Percentiles rank a stretch among this genome's conserved stretches.
Evolutionary conservation across 2,797 vertebrate genomes (phyloP).

Genomic region (Falco berigora): DNA sequence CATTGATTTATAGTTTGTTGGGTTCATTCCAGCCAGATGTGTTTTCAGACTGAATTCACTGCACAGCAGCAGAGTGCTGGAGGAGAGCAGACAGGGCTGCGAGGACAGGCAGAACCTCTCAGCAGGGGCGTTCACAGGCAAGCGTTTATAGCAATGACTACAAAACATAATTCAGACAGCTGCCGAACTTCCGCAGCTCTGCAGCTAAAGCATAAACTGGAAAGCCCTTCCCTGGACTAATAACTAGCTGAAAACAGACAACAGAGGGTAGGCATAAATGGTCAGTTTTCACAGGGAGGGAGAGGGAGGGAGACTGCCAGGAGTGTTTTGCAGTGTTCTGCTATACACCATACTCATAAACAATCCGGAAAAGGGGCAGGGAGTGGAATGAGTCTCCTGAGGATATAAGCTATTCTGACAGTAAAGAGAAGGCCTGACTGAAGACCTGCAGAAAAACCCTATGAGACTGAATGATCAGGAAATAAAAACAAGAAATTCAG

Average conservation of each 20-base stretch:
- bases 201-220: neutral
- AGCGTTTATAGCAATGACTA: fast-evolving
- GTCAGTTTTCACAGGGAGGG: neutral
- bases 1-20: neutral
- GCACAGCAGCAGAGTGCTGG: neutral
- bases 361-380: neutral
- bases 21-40: neutral
- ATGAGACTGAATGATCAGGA: neutral
- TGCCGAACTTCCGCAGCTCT: neutral
- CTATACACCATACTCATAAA: neutral
- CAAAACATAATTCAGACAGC: fast-evolving
- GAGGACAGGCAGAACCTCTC: neutral
- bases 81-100: neutral
- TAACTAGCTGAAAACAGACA: neutral
- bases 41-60: neutral
- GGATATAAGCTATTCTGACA: neutral
- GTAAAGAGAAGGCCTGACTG: neutral
- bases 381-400: neutral
- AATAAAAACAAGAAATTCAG: neutral
- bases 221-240: neutral
- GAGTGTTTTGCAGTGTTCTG: neutral
- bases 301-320: neutral
- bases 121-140: fast-evolving
- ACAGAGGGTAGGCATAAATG: neutral
- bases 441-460: neutral